Base-by-base conservation (phyloP, 1,140 invertebrate genomes). In the Papilio polytes region DNA sequence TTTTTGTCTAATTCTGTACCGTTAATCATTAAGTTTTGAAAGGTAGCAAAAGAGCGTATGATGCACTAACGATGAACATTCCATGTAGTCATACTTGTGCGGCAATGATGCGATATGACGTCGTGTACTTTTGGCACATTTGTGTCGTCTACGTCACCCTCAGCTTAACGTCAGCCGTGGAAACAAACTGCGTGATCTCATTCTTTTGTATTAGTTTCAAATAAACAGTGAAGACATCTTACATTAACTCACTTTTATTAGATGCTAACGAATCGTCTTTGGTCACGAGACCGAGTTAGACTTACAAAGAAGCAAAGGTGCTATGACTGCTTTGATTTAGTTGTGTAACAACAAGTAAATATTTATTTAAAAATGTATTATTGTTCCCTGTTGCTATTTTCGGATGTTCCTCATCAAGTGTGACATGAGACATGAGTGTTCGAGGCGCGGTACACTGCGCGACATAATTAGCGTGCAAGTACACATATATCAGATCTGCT, bases 161-260 rank as follows among this genome's bases (percentile, higher is more conserved):
- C 36, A 1, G 41, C 44, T 7, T 48, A 46, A 41, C 46, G 59
- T 36, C 74, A 72, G 12, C 26, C 10, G 22, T 66, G 63, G 22
- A 66, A 66, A 31, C 63, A 31, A 66, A 66, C 26, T 31, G 63
- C 26, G 59, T 63, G 59, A 63, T 63, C 59, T 63, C 59, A 63
- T 63, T 63, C 22, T 22, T 22, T 63, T 26, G 22, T 26, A 63
- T 63, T 63, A 26, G 10, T 26, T 26, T 63, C 59, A 22, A 26
- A 26, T 63, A 26, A 63, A 63, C 22, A 22, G 18, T 63, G 22
- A 26, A 22, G 9, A 63, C 20, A 13, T 63, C 59, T 26, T 22
- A 20, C 20, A 22, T 59, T 22, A 20, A 22, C 46, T 48, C 13
- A 13, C 46, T 48, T 13, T 48, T 36, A 15, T 13, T 48, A 13